Evolutionary conservation across 2,113 vertebrate genomes (phyloP).

Genomic region (Heptranchias perlo): DNA sequence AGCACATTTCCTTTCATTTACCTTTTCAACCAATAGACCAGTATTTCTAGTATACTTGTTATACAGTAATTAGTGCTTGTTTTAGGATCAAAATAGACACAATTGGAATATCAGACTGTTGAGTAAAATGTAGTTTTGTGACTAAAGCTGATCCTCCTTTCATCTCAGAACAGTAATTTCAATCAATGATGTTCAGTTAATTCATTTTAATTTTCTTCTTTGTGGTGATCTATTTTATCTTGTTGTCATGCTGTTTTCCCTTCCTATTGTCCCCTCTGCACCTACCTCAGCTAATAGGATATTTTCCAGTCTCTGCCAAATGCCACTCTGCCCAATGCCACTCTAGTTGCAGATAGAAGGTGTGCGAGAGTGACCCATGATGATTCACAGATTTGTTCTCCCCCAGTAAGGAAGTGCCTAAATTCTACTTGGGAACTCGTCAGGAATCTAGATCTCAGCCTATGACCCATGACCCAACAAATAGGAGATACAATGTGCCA

Average conservation of each 20-base stretch:
- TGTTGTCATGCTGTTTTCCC: background rate
- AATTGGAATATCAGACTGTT: background rate
- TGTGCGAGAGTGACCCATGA: too few relatives aligned
- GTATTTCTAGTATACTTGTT: background rate
- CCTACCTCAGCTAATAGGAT: background rate
- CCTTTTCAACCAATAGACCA: background rate
- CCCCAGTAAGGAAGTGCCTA: too few relatives aligned
- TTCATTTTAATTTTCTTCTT: background rate
- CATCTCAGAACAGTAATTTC: background rate
- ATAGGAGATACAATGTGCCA: background rate
- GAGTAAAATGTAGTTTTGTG: background rate
- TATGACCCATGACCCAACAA: background rate
- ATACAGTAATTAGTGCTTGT: background rate
- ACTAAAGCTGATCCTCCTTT: background rate
- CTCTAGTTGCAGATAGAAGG: background rate
- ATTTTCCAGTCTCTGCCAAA: background rate
- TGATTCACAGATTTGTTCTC: too few relatives aligned
- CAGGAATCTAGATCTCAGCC: background rate
- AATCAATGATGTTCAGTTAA: background rate
- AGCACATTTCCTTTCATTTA: background rate
- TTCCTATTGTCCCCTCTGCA: background rate
- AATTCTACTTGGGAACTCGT: background rate
- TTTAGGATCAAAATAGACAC: background rate
- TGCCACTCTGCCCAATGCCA: background rate
- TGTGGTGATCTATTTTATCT: background rate